Percentiles rank a stretch among this genome's conserved stretches.
Conservation (phyloP, 2,888 invertebrate genomes). For the Netelia fuscicornis region DNA sequence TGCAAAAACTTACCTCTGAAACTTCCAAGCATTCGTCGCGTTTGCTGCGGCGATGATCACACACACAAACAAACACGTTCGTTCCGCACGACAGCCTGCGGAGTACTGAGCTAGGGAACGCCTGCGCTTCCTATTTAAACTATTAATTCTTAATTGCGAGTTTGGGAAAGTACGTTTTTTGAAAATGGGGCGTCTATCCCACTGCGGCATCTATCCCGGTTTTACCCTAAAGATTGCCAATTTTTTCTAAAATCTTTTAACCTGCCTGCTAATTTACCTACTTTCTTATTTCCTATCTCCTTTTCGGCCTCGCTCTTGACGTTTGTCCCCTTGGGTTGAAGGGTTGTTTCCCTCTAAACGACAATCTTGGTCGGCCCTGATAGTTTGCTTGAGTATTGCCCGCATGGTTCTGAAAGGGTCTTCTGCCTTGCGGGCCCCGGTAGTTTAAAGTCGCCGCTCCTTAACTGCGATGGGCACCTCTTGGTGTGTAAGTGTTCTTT, state of each 20-base stretch:
- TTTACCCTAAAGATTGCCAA: constrained; percentile 56
- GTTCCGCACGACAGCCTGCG: no score
- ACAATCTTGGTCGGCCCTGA: constrained; percentile 31
- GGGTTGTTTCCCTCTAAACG: constrained; percentile 9
- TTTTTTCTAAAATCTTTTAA: constrained; percentile 22
- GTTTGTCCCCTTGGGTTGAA: constrained; percentile 23
- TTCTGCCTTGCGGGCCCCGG: constrained; percentile 31
- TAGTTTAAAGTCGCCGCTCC: constrained; percentile 20
- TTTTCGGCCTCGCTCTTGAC: neutral
- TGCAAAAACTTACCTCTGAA: no score
- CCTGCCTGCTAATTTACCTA: constrained; percentile 36
- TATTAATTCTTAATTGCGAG: no score
- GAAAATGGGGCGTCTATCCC: no score
- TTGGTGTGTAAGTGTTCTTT: neutral
- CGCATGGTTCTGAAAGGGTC: constrained; percentile 24
- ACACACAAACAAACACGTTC: no score
- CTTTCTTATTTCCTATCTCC: constrained; percentile 17
- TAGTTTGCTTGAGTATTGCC: constrained; percentile 9
- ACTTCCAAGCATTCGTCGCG: no score
- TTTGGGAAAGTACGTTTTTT: no score
- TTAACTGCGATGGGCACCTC: neutral
- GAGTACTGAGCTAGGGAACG: no score
- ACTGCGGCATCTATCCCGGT: no score
- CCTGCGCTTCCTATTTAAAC: no score
- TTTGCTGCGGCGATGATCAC: no score